phyloP scores from a whole-genome alignment of 2,113 vertebrate species.

The Mus spicilegus region DNA sequence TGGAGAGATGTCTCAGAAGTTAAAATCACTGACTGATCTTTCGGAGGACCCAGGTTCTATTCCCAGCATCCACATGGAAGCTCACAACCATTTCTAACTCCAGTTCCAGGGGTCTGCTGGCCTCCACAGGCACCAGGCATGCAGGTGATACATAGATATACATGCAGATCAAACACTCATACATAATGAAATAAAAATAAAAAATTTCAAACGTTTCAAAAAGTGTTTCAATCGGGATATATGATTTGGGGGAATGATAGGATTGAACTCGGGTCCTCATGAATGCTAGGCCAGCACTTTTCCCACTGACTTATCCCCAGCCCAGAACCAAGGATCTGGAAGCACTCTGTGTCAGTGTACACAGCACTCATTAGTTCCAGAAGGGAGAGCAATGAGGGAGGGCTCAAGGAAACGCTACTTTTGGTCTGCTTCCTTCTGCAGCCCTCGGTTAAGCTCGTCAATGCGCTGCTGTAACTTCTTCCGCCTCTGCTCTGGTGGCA shows the following conservation, averaged over 20 bases:
- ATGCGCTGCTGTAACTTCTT: constrained; percentile 97
- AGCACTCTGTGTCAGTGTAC: neutral
- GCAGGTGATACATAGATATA: neutral
- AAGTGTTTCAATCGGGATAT: constrained; percentile 26
- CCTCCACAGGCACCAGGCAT: neutral
- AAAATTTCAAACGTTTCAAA: neutral
- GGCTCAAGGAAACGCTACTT: constrained; percentile 86
- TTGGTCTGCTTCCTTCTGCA: constrained; percentile 98
- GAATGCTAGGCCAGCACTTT: neutral
- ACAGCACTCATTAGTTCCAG: neutral
- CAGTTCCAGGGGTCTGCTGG: neutral
- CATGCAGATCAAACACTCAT: neutral
- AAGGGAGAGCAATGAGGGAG: constrained; percentile 14
- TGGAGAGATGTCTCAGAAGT: neutral
- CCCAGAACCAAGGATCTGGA: constrained; percentile 46
- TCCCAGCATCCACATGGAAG: neutral
- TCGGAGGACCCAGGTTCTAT: neutral
- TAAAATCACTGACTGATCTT: neutral
- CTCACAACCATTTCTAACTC: neutral
- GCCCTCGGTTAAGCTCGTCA: constrained; percentile 96
- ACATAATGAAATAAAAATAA: neutral
- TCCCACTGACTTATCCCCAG: neutral
- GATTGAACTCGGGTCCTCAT: neutral
- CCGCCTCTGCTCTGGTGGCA: constrained; percentile 97
- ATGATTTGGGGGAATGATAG: neutral